Evolutionary conservation across 2,797 vertebrate species (phyloP).

Genomic region (Prionace glauca): DNA sequence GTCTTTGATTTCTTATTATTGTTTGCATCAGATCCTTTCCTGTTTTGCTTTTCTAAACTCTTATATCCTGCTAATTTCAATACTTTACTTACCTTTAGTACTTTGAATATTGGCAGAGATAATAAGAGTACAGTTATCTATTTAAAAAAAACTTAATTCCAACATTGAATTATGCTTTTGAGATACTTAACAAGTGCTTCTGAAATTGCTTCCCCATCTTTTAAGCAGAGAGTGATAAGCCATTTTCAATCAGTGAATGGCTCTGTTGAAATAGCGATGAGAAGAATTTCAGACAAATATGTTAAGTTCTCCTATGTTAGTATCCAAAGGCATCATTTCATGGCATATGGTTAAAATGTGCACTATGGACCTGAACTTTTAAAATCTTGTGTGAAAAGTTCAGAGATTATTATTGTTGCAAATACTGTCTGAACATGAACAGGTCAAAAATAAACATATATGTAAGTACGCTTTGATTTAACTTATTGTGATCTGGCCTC

Average conservation of each 20-base stretch:
- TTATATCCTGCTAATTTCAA: not conserved
- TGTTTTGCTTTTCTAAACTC: not conserved
- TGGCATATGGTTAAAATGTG: not conserved
- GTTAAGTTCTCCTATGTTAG: not conserved
- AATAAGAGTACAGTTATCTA: not conserved
- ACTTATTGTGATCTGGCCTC: not conserved
- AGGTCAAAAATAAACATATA: not conserved
- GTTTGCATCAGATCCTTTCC: not conserved
- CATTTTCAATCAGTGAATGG: not conserved
- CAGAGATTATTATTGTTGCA: not conserved
- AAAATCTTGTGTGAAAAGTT: not conserved
- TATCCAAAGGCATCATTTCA: not conserved
- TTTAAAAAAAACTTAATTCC: not conserved
- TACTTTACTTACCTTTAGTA: not conserved
- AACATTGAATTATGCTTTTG: not conserved
- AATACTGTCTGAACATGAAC: not conserved
- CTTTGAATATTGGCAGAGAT: not conserved
- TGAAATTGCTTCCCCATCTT: not conserved
- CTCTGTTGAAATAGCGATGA: not conserved
- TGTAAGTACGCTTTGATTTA: not conserved
- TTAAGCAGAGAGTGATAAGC: not conserved
- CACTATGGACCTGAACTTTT: not conserved
- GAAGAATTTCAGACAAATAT: not conserved
- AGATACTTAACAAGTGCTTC: not conserved
- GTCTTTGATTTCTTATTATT: slow-evolving; percentile 7